Conservation (phyloP, 2,797 vertebrate genomes). For the Gymnodraco acuticeps region DNA sequence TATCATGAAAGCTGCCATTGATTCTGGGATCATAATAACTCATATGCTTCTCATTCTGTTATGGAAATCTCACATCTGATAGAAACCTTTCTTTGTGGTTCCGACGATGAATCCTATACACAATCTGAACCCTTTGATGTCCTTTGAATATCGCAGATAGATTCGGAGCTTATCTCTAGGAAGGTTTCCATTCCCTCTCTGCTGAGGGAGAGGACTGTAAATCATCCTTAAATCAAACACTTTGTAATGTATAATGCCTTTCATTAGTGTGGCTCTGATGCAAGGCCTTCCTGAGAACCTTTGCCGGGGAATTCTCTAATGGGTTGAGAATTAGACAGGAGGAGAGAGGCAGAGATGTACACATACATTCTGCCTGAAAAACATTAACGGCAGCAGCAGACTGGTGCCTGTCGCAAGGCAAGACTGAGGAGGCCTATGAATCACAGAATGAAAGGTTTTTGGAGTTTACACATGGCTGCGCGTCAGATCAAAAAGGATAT, state of each 20-base stretch:
- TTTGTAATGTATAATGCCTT: conserved; percentile 84
- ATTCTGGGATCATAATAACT: conserved; percentile 69
- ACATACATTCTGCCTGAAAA: conserved; percentile 78
- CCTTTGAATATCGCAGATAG: conserved; percentile 73
- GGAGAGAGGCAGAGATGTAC: conserved; percentile 64
- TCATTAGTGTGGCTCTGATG: conserved; percentile 81
- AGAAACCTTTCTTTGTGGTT: conserved; percentile 59
- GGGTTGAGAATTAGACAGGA: conserved; percentile 68
- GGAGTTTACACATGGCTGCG: conserved; percentile 64
- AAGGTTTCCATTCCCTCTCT: conserved; percentile 58
- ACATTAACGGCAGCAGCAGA: conserved; percentile 75
- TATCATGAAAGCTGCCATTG: conserved; percentile 65
- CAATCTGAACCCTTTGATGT: conserved; percentile 80
- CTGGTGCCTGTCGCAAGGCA: conserved; percentile 67
- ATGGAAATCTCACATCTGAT: conserved; percentile 79
- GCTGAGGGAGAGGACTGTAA: conserved; percentile 68
- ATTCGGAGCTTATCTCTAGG: conserved; percentile 71
- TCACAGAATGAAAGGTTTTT: conserved; percentile 71
- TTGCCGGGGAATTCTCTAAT: conserved; percentile 77
- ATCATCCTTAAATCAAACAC: conserved; percentile 84
- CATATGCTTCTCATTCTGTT: conserved; percentile 66
- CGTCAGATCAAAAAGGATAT: conserved; percentile 64
- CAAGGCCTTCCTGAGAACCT: conserved; percentile 65
- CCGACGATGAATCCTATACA: conserved; percentile 62
- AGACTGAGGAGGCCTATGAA: conserved; percentile 70